Base-by-base conservation (phyloP, 2,113 vertebrate species). In the Rhinichthys klamathensis region DNA sequence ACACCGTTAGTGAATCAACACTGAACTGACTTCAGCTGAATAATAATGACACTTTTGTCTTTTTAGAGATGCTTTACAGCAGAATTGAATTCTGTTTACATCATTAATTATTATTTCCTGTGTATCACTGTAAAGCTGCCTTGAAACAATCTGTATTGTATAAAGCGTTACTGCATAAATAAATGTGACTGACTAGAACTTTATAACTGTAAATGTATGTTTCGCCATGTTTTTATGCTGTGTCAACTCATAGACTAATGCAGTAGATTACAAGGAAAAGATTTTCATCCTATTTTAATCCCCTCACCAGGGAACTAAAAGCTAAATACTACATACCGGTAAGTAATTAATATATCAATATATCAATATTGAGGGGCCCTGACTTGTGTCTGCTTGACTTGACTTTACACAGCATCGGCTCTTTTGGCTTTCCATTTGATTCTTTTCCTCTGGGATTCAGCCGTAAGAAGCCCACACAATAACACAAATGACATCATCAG, bases 401-500 rank as follows among this genome's bases (percentile, higher is more conserved):
- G 87, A 76, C 82, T 83, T 60, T 25, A 83, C 58, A 78, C 82
- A 80, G 38, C 46, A 44, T 87, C 38, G 27, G 72, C 51, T 58
- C 32, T 10, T 25, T 38, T 56, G 75, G 76, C 82, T 85, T 85
- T 82, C 74, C 72, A 72, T 73, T 82, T 85, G 81, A 87, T 51
- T 75, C 46, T 67, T 76, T 82, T 82, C 69, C 72, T 58, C 79
- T 83, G 63, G 72, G 67, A 70, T 63, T 81, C 44, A 70, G 80
- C 25, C 3, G 61, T 69, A 49, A 85, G 81, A 35, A 74, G 85
- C 61, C 81, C 65, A 85, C 85, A 87, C 90, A 91, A 88, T 87
- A 86, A 88, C 87, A 85, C 88, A 69, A 82, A 63, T 90, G 94
- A 95, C 93, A 95, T 95, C 94, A 94, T n/a, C 70, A 88, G 87